phyloP scores from a whole-genome alignment of 2,797 vertebrate species.

The Todus mexicanus region DNA sequence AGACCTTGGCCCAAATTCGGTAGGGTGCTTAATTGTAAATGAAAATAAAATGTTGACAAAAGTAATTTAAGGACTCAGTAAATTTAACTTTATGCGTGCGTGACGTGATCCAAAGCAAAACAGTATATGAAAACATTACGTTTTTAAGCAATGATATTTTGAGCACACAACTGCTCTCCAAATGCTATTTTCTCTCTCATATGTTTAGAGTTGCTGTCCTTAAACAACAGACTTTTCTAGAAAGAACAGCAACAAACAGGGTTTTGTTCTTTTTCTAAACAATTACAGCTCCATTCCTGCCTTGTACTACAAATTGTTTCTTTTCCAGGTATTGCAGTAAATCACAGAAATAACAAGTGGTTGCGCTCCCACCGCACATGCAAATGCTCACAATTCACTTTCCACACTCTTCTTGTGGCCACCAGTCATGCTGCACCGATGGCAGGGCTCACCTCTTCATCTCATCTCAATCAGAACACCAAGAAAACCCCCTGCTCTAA shows the following conservation, averaged over 20 bases:
- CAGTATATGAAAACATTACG: neutral
- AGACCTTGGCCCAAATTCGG: neutral
- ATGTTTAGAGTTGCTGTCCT: conserved; percentile 20
- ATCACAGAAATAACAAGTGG: neutral
- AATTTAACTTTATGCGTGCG: neutral
- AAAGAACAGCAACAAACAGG: conserved; percentile 14
- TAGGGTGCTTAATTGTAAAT: neutral
- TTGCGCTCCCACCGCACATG: neutral
- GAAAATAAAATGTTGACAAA: neutral
- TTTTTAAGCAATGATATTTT: conserved; percentile 11
- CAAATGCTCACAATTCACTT: neutral
- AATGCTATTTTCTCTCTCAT: conserved; percentile 9
- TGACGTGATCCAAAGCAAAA: neutral
- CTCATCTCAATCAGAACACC: neutral
- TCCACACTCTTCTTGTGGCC: neutral
- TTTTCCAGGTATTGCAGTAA: neutral
- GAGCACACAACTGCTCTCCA: neutral
- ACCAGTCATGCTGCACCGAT: neutral
- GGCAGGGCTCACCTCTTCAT: neutral
- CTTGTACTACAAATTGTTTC: neutral
- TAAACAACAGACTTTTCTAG: conserved; percentile 48
- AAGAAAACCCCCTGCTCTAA: neutral
- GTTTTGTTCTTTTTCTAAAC: conserved; percentile 11
- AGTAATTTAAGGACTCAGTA: neutral
- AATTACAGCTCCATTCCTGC: neutral